Conservation (phyloP, 2,797 vertebrate species). For the Pipistrellus kuhlii region DNA sequence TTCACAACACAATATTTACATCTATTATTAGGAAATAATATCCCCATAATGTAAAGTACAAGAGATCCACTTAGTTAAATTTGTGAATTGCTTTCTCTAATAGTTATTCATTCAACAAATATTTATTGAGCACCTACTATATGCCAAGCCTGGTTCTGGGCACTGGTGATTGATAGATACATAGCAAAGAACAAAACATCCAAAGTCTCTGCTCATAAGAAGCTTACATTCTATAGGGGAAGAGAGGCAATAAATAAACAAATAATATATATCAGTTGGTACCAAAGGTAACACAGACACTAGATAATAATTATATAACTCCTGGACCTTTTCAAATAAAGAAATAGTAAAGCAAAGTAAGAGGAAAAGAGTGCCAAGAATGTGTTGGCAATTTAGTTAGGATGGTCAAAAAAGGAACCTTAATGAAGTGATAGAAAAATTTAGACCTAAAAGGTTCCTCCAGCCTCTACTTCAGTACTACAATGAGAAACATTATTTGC, state of each 20-base stretch:
- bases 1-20: neutral
- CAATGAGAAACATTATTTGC: constrained; percentile 19
- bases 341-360: constrained; percentile 52
- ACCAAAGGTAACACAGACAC: neutral
- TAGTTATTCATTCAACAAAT: constrained; percentile 47
- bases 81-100: neutral
- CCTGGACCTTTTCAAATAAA: constrained; percentile 22
- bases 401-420: constrained; percentile 28
- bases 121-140: constrained; percentile 19
- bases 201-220: neutral
- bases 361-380: neutral
- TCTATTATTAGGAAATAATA: constrained; percentile 26
- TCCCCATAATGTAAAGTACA: constrained; percentile 1
- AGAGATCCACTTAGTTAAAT: neutral
- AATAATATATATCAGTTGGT: neutral
- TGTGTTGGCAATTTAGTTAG: neutral
- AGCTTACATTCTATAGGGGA: constrained; percentile 18
- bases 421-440: neutral
- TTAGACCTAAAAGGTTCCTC: constrained; percentile 41
- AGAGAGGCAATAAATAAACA: constrained; percentile 4
- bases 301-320: constrained; percentile 1
- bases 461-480: neutral
- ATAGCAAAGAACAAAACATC: constrained; percentile 8
- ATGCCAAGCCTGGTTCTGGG: neutral
- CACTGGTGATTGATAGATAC: neutral